These are phyloP conservation scores for Microtus ochrogaster DNA, from an alignment of 2,113 vertebrate species.

Conservation along the genomic window DNA sequence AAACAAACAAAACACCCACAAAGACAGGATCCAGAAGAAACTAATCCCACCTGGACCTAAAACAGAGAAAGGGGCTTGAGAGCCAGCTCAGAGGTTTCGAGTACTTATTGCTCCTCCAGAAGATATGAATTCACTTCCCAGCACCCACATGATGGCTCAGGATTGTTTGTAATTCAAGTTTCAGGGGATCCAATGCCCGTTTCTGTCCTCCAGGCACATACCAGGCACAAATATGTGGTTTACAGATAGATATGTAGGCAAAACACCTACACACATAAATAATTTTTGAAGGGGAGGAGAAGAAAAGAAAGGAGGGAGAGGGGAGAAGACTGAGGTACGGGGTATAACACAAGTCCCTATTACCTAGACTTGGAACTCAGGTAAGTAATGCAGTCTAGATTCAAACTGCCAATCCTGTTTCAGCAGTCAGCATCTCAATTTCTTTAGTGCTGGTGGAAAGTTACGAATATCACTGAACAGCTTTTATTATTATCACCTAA, in stretches of 20 bases:
- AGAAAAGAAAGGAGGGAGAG: background rate
- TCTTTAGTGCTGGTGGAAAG: background rate
- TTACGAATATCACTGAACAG: background rate
- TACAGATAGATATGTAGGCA: background rate
- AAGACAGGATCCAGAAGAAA: background rate
- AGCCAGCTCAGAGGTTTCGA: background rate
- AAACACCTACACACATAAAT: background rate
- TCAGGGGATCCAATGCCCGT: background rate
- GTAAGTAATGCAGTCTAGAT: background rate
- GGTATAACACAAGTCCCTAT: background rate
- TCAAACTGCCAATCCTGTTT: background rate
- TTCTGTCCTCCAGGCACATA: background rate
- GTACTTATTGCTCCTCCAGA: background rate
- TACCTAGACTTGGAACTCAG: background rate
- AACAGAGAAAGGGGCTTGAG: background rate
- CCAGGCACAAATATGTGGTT: background rate
- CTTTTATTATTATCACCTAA: slow-evolving; percentile 29
- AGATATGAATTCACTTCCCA: background rate
- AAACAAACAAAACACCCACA: background rate
- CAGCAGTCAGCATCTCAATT: background rate
- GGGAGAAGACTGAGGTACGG: background rate
- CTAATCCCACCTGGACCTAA: background rate
- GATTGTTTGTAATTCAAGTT: background rate
- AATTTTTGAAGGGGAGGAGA: background rate
- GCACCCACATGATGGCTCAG: background rate